Base-by-base conservation (phyloP, 2,888 invertebrate genomes). In the Drosophila ezoana region DNA sequence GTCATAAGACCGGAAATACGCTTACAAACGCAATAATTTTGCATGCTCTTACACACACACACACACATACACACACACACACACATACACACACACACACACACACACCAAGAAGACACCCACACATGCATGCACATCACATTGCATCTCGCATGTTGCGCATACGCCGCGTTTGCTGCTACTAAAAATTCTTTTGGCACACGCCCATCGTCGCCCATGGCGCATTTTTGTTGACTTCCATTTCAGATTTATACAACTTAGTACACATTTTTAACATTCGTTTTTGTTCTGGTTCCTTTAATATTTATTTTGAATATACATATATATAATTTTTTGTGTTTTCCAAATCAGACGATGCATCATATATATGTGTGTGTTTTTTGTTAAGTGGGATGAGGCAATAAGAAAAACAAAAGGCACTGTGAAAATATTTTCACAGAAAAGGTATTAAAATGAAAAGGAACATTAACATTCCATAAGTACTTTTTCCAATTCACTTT, bases 21-120 rank as follows among this genome's bases (percentile, higher is more conserved):
- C 80, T 80, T 80, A 78, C 78, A 76, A 76, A 76, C 63, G 78
- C 72, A 69, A 78, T 78, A 79, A 72, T 80, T 80, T 69, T 76
- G 59, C 76, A 71, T 67, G 43, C 70, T 48, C 40, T 44, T 51
- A 44, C 63, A 41, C 52, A 49, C 51, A 23, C 33, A 28, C 14
- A n/a, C n/a, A n/a, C n/a, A n/a, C n/a, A n/a, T n/a, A 43, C 33
- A 64, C 38, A 18, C 8, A n/a, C 9, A 14, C 20, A 33, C 14
- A 28, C 14, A 4, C 23, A 8, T 10, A 20, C 43, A 38, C 40
- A 56, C n/a, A 28, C 14, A 38, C 28, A 53, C 37, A 32, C 35
- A 28, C 23, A 47, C 20, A 20, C n/a, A 44, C 3, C 0, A 33
- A 20, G 43, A 23, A 43, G 37, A 64, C 38, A 18, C 8, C 16